phyloP scores from a whole-genome alignment of 2,113 vertebrate genomes.

The Prionailurus bengalensis region DNA sequence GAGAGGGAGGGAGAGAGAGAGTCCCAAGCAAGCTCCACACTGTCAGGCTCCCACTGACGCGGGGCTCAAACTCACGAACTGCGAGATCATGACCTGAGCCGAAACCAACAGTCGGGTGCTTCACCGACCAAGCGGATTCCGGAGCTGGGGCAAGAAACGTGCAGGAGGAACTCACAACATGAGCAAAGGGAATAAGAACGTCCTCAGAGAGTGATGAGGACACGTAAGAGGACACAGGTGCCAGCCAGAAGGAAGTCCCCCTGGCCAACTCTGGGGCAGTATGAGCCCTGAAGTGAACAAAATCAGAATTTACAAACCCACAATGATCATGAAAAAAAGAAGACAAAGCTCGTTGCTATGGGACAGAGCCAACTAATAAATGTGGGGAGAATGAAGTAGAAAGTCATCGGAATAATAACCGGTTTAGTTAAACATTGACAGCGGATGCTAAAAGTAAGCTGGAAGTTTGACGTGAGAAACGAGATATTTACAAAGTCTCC shows the following conservation, averaged over 20 bases:
- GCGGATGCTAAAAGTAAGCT: background rate
- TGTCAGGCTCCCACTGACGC: background rate
- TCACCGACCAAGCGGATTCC: background rate
- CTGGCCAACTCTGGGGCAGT: background rate
- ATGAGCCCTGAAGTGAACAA: background rate
- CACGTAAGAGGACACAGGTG: background rate
- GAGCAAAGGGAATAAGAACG: background rate
- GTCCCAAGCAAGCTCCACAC: background rate
- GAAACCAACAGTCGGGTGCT: background rate
- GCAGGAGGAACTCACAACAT: background rate
- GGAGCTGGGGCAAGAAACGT: background rate
- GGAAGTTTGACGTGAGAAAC: background rate
- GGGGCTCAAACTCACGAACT: background rate
- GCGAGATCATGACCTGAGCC: background rate
- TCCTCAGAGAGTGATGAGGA: background rate
- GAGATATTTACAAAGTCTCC: background rate
- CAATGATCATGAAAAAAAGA: background rate
- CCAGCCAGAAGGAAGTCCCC: background rate
- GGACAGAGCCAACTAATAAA: background rate
- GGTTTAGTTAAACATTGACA: background rate
- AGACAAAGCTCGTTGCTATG: background rate
- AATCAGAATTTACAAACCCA: background rate
- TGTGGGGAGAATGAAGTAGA: background rate
- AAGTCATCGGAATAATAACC: background rate
- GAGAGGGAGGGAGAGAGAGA: background rate